Percentiles rank a stretch among this genome's conserved stretches.
phyloP scores from a whole-genome alignment of 2,888 invertebrate species.

The Chaetogeoica ovagalla region DNA sequence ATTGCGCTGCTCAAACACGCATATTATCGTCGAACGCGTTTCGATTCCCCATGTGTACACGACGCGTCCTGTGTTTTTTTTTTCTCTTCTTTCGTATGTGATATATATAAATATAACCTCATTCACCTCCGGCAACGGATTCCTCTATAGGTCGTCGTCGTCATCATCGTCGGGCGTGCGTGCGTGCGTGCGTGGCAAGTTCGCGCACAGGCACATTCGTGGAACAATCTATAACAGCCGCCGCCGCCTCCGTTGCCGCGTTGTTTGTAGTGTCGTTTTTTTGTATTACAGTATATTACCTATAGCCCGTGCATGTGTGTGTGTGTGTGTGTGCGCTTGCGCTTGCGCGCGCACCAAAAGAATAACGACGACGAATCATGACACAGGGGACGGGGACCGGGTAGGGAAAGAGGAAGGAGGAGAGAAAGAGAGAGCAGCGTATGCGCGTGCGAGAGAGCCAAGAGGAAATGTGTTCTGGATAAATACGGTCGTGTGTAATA shows the following conservation, averaged over 20 bases:
- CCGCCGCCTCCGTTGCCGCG: neutral
- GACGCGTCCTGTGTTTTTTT: constrained; percentile 14
- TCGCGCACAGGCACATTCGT: constrained; percentile 36
- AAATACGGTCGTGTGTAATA: constrained; percentile 32
- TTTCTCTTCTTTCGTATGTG: no score
- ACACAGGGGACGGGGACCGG: neutral
- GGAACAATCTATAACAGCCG: neutral
- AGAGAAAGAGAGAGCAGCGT: neutral
- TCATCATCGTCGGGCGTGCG: neutral
- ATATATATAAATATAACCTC: constrained; percentile 5
- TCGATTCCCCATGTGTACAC: constrained; percentile 16
- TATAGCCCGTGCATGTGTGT: neutral
- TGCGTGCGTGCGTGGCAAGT: constrained; percentile 18
- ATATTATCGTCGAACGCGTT: constrained; percentile 22
- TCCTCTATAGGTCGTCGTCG: constrained; percentile 39
- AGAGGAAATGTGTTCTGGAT: constrained; percentile 50
- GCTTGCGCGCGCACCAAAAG: no score
- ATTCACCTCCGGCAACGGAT: constrained; percentile 45
- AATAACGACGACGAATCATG: no score
- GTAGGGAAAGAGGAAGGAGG: neutral
- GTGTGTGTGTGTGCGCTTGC: neutral
- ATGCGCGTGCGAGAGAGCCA: constrained; percentile 43
- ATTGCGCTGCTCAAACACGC: constrained; percentile 27
- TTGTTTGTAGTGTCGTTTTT: constrained; percentile 22
- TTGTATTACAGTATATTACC: neutral